phyloP scores from a whole-genome alignment of 2,113 vertebrate genomes.

The Carassius carassius region DNA sequence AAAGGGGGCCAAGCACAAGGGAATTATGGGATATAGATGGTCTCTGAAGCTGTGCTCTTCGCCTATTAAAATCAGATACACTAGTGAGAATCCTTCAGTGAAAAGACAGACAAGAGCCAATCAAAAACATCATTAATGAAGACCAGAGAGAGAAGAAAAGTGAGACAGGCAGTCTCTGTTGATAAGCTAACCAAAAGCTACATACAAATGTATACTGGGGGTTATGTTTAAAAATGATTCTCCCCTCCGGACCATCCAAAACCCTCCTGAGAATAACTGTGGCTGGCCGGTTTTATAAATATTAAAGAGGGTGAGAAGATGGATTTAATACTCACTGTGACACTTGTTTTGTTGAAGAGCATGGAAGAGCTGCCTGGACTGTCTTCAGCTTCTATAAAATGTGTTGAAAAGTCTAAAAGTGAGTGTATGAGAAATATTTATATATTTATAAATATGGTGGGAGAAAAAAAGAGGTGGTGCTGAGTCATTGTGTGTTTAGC shows the following conservation, averaged over 20 bases:
- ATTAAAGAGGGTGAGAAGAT: constrained; percentile 11
- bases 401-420: not conserved
- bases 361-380: not conserved
- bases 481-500: not conserved
- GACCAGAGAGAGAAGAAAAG: not conserved
- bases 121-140: constrained; percentile 28
- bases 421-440: not conserved
- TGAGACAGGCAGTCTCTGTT: not conserved
- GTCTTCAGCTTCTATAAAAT: not conserved
- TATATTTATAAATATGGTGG: not conserved
- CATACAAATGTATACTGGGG: not conserved
- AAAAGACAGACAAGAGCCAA: not conserved
- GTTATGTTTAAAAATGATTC: not conserved
- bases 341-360: not conserved
- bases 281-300: constrained; percentile 11
- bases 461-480: not conserved
- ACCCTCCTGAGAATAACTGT: not conserved
- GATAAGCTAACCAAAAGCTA: not conserved
- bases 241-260: not conserved
- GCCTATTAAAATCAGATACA: not conserved
- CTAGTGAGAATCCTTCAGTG: not conserved
- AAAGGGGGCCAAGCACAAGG: not conserved
- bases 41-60: not conserved
- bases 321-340: not conserved
- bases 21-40: not conserved